A percentile compares a stretch with the other conserved stretches of the same genome.
These are phyloP conservation scores for Rhinoderma darwinii DNA, from an alignment of 2,113 vertebrate genomes.

Conservation along the genomic window DNA sequence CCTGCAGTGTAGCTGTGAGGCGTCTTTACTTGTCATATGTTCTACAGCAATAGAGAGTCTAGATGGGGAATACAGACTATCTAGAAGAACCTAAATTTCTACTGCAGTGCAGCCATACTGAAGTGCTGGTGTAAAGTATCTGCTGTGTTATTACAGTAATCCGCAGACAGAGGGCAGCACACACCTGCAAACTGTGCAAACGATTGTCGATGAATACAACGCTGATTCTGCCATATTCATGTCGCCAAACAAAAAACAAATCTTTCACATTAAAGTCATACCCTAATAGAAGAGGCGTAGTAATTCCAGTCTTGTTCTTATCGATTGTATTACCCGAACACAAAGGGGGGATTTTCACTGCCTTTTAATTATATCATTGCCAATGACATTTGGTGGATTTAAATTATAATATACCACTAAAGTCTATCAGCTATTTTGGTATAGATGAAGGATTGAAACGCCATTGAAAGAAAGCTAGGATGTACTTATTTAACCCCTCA, in stretches of 20 bases:
- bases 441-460: background rate
- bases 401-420: too few species aligned
- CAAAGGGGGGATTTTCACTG: too few species aligned
- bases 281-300: background rate
- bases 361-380: too few species aligned
- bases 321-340: too few species aligned
- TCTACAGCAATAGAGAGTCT: background rate
- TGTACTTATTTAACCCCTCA: too few species aligned
- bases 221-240: background rate
- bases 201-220: background rate
- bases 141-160: background rate
- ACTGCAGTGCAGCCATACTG: slow-evolving; percentile 13
- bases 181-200: background rate
- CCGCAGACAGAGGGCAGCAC: slow-evolving; percentile 25
- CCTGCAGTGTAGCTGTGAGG: background rate
- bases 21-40: background rate
- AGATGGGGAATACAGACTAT: background rate
- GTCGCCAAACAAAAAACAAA: background rate
- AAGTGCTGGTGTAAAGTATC: background rate
- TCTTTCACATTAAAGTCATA: background rate
- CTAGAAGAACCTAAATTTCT: background rate
- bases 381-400: too few species aligned
- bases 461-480: background rate
- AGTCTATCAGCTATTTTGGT: background rate
- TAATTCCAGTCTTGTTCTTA: background rate